These are phyloP conservation scores for Botia kubotai DNA, from an alignment of 2,797 vertebrate genomes.

Conservation along the genomic window DNA sequence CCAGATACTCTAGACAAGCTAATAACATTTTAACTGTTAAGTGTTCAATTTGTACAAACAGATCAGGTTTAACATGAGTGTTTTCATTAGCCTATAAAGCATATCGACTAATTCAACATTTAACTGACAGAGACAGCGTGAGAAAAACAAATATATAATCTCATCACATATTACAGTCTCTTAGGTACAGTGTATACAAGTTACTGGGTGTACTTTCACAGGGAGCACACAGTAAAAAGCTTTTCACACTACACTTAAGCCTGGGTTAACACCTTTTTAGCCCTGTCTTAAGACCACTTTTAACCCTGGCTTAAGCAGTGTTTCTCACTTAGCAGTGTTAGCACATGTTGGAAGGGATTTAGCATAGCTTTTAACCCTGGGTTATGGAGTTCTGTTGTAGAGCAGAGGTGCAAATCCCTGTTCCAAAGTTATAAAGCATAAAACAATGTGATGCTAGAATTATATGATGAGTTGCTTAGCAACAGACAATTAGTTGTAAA, in stretches of 20 bases:
- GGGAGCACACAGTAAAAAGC: not conserved
- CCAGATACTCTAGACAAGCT: not conserved
- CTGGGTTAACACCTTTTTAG: not conserved
- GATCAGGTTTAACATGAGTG: too few relatives aligned
- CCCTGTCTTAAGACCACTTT: not conserved
- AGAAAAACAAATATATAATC: not conserved
- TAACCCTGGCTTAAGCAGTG: not conserved
- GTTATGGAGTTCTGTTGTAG: not conserved
- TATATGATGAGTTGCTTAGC: too few relatives aligned
- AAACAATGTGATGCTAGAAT: too few relatives aligned
- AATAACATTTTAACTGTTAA: not conserved
- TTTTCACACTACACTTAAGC: not conserved
- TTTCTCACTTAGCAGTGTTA: not conserved
- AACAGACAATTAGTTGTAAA: too few relatives aligned
- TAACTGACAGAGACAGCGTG: not conserved
- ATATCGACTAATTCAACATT: not conserved
- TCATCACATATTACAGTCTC: not conserved
- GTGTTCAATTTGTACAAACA: constrained; percentile 3
- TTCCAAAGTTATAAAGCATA: too few relatives aligned
- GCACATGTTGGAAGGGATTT: not conserved
- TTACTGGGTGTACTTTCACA: not conserved
- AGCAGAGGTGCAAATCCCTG: not conserved
- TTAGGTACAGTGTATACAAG: not conserved
- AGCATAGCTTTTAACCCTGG: not conserved
- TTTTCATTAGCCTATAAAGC: not conserved